phyloP scores from a whole-genome alignment of 1,140 invertebrate genomes.

The Caerostris extrusa region DNA sequence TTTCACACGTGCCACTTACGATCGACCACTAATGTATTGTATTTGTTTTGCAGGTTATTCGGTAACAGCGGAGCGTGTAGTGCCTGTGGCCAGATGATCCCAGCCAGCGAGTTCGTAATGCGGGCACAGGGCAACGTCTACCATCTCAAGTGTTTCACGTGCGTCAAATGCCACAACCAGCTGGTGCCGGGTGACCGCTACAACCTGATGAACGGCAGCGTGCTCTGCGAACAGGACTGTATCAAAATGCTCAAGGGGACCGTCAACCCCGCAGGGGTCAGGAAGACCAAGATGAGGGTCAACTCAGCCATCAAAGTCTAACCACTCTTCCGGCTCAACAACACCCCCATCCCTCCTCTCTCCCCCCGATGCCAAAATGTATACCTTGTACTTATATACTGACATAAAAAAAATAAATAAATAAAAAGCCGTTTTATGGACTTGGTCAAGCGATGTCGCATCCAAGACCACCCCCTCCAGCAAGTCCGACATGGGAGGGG shows the following conservation, averaged over 20 bases:
- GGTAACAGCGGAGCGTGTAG: constrained; percentile 92
- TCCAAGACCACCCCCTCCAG: constrained; percentile 5
- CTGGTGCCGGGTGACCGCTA: constrained; percentile 94
- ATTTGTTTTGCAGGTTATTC: constrained; percentile 89
- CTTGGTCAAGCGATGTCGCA: constrained; percentile 5
- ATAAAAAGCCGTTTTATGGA: constrained; percentile 64
- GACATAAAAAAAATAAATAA: not conserved
- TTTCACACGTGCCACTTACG: too few species aligned
- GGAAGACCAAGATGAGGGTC: constrained; percentile 77
- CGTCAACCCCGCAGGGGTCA: constrained; percentile 69
- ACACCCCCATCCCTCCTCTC: not conserved
- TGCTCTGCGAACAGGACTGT: constrained; percentile 96
- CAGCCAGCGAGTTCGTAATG: constrained; percentile 95
- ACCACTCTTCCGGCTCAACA: constrained; percentile 25
- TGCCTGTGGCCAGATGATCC: constrained; percentile 93
- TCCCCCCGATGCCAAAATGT: constrained; percentile 11
- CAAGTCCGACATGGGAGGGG: constrained; percentile 1
- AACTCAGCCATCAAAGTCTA: constrained; percentile 78
- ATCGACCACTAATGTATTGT: constrained; percentile 16
- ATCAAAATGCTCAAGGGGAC: constrained; percentile 90
- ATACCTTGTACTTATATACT: constrained; percentile 39
- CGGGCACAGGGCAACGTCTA: constrained; percentile 88
- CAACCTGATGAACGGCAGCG: constrained; percentile 90
- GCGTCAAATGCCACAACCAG: constrained; percentile 93
- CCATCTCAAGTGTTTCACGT: constrained; percentile 96